Conservation (phyloP, 2,113 vertebrate species). For the Neodon shergylaensis region DNA sequence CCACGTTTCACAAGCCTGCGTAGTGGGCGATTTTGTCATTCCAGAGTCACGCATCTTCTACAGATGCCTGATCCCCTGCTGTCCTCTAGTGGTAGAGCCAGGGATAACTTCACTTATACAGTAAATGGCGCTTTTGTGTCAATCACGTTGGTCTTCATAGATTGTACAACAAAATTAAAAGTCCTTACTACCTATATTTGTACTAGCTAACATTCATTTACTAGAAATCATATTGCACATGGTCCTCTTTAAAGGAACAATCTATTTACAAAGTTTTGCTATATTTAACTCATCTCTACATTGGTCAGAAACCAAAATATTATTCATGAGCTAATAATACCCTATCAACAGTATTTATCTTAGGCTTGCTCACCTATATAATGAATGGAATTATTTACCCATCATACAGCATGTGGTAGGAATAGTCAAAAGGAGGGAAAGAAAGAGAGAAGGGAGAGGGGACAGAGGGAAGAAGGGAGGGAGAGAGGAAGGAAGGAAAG, state of each 20-base stretch:
- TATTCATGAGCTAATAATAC: not conserved
- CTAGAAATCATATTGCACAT: not conserved
- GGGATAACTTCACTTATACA: not conserved
- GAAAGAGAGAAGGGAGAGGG: too few relatives aligned
- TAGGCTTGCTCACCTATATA: not conserved
- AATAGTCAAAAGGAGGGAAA: not conserved
- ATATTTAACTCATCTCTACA: not conserved
- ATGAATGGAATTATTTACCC: not conserved
- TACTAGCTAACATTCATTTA: not conserved
- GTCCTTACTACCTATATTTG: not conserved
- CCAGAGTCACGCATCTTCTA: rapidly evolving
- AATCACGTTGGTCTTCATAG: not conserved
- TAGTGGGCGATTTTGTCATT: not conserved
- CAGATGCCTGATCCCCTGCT: not conserved
- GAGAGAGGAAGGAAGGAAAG: not conserved
- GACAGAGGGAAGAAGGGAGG: too few relatives aligned
- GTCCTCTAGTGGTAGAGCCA: slow-evolving; percentile 18
- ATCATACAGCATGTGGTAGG: not conserved
- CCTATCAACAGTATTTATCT: not conserved
- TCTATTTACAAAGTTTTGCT: not conserved
- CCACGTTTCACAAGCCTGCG: not conserved
- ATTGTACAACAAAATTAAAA: not conserved
- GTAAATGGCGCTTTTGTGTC: too few relatives aligned
- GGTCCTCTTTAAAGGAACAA: not conserved
- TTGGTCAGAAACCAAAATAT: not conserved